These are phyloP conservation scores for Mesoclemmys tuberculata DNA, from an alignment of 2,113 vertebrate genomes.

Conservation along the genomic window DNA sequence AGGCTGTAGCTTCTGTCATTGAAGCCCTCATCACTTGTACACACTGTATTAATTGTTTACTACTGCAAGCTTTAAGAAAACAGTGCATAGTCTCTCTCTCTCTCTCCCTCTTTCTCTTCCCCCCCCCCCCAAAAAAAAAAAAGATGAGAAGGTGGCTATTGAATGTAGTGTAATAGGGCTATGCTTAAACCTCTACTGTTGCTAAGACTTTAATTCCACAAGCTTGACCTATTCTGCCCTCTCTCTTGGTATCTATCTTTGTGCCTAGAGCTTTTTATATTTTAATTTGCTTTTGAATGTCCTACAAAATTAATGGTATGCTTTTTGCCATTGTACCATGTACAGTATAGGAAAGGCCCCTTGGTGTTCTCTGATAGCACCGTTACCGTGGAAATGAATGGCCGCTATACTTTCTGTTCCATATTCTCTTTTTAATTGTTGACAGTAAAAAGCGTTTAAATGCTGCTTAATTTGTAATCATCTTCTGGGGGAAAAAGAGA, in stretches of 20 bases:
- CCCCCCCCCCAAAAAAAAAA: background rate
- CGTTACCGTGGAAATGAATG: slow-evolving; percentile 87
- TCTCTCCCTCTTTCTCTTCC: too few relatives aligned
- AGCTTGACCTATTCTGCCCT: slow-evolving; percentile 60
- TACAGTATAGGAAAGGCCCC: slow-evolving; percentile 76
- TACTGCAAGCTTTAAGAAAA: background rate
- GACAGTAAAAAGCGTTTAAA: slow-evolving; percentile 85
- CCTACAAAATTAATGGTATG: slow-evolving; percentile 71
- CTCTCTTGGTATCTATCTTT: slow-evolving; percentile 64
- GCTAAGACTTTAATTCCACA: slow-evolving; percentile 52
- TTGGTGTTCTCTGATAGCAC: slow-evolving; percentile 65
- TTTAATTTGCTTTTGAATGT: slow-evolving; percentile 79
- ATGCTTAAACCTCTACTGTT: slow-evolving; percentile 7
- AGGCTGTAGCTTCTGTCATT: background rate
- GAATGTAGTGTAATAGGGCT: background rate
- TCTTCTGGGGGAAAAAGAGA: slow-evolving; percentile 73
- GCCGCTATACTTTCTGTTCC: slow-evolving; percentile 54
- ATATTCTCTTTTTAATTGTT: slow-evolving; percentile 81
- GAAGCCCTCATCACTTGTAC: background rate
- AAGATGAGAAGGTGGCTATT: background rate
- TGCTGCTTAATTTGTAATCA: slow-evolving; percentile 87
- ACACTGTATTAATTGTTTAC: background rate
- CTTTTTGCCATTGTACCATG: slow-evolving; percentile 67
- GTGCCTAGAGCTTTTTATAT: slow-evolving; percentile 76
- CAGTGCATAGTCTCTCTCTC: background rate